Base-by-base conservation (phyloP, 2,888 invertebrate genomes). In the Rambutsinella grinnellia region DNA sequence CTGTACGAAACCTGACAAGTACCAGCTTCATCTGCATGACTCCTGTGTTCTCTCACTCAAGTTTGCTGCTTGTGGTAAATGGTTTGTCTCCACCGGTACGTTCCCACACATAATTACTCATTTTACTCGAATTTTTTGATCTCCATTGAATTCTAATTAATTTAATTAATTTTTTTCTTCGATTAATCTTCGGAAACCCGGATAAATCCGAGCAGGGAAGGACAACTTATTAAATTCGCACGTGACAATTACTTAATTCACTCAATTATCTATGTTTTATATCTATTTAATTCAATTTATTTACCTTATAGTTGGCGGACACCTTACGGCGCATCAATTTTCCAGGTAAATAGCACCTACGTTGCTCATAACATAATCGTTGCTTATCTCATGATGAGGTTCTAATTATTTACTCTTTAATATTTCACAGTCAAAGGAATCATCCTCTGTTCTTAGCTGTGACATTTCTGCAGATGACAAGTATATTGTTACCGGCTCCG, bases 381-480 rank as follows among this genome's bases (percentile, higher is more conserved):
- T n/a, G n/a, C n/a, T n/a, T n/a, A n/a, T n/a, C n/a, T n/a, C n/a
- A n/a, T n/a, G n/a, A n/a, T n/a, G n/a, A n/a, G n/a, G n/a, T n/a
- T n/a, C n/a, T n/a, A n/a, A n/a, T n/a, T n/a, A n/a, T n/a, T n/a
- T n/a, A n/a, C n/a, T n/a, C n/a, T n/a, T n/a, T n/a, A n/a, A n/a
- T n/a, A n/a, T n/a, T n/a, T n/a, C n/a, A 96, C 90, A 93, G 93
- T 93, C 93, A 84, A 96, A 96, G 89, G 97, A 97, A 89, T 94
- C 95, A 28, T 96, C 96, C 80, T 96, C 96, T 85, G 97, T 97
- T 84, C 90, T 98, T 81, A 96, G 96, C 88, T 97, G 97, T 89
- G 97, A 97, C 90, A 97, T 97, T 86, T 96, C 97, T 65, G 92
- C 93, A 65, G 97, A 98, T 88, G 97, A 97, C 89, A 96, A 96